Percentiles rank a stretch among this genome's conserved stretches.
These are phyloP conservation scores for Diorhabda elongata DNA, from an alignment of 1,140 invertebrate species.

Conservation along the genomic window DNA sequence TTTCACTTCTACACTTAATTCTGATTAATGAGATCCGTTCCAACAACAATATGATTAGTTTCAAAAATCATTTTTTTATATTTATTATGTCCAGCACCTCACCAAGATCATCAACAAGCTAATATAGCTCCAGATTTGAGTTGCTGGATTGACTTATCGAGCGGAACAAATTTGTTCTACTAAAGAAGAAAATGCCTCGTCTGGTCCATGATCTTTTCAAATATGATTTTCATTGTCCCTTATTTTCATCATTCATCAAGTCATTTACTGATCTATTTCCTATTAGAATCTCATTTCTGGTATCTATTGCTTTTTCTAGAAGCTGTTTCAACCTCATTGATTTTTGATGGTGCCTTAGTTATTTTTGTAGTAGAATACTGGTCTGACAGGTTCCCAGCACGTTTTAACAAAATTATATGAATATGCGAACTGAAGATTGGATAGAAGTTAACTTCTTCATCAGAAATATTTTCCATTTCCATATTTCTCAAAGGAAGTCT, in stretches of 20 bases:
- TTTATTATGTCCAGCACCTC: conserved; percentile 66
- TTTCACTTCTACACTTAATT: conserved; percentile 82
- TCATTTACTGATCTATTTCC: conserved; percentile 75
- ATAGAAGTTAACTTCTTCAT: conserved; percentile 83
- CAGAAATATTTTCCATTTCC: conserved; percentile 75
- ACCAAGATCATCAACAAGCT: conserved; percentile 89
- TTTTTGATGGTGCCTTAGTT: conserved; percentile 40
- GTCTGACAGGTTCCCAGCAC: conserved; percentile 75
- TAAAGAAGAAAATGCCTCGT: conserved; percentile 84
- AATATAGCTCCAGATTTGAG: conserved; percentile 79
- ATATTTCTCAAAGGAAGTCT: conserved; percentile 81
- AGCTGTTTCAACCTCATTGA: conserved; percentile 75
- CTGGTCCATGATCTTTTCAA: conserved; percentile 83
- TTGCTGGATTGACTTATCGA: conserved; percentile 83
- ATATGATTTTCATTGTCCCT: conserved; percentile 71
- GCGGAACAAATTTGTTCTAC: conserved; percentile 89
- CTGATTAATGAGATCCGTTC: conserved; percentile 90
- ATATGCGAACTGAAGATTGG: conserved; percentile 67
- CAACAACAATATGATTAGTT: conserved; percentile 84
- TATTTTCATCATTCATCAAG: conserved; percentile 70
- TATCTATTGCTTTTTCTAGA: conserved; percentile 77
- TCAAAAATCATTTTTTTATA: conserved; percentile 85
- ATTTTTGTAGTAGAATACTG: conserved; percentile 60
- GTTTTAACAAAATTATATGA: conserved; percentile 65
- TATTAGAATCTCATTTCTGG: conserved; percentile 71